phyloP scores from a whole-genome alignment of 2,797 vertebrate species.

The Anguilla marmorata region DNA sequence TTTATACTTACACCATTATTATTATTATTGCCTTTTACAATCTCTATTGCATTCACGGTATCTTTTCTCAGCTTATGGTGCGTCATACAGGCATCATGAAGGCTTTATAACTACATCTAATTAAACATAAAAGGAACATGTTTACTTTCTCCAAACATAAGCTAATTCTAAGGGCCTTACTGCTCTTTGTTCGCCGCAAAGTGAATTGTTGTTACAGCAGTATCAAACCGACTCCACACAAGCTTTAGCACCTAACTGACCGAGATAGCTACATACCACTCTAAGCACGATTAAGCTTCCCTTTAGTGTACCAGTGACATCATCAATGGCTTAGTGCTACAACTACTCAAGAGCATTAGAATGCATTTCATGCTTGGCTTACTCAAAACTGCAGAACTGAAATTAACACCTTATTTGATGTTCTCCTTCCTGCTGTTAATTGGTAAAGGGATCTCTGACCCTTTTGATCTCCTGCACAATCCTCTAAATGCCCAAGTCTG shows the following conservation, averaged over 20 bases:
- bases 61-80: not conserved
- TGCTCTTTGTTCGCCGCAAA: slow-evolving; percentile 47
- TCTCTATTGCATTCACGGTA: not conserved
- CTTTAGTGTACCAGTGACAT: slow-evolving; percentile 78
- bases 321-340: slow-evolving; percentile 78
- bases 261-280: slow-evolving; percentile 77
- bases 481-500: slow-evolving; percentile 87
- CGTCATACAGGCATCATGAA: not conserved
- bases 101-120: not conserved
- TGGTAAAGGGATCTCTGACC: slow-evolving; percentile 87
- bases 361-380: slow-evolving; percentile 85
- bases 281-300: slow-evolving; percentile 78
- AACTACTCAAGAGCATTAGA: slow-evolving; percentile 81
- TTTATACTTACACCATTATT: not conserved
- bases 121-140: slow-evolving; percentile 24
- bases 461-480: slow-evolving; percentile 87
- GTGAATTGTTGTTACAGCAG: slow-evolving; percentile 62
- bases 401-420: slow-evolving; percentile 91
- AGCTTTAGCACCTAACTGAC: slow-evolving; percentile 79
- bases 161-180: slow-evolving; percentile 37
- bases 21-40: not conserved
- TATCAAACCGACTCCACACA: slow-evolving; percentile 84
- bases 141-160: not conserved
- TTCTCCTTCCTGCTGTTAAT: slow-evolving; percentile 85
- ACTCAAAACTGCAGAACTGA: slow-evolving; percentile 86